These are phyloP conservation scores for Drosophila sproati DNA, from an alignment of 1,140 invertebrate genomes.

Conservation along the genomic window DNA sequence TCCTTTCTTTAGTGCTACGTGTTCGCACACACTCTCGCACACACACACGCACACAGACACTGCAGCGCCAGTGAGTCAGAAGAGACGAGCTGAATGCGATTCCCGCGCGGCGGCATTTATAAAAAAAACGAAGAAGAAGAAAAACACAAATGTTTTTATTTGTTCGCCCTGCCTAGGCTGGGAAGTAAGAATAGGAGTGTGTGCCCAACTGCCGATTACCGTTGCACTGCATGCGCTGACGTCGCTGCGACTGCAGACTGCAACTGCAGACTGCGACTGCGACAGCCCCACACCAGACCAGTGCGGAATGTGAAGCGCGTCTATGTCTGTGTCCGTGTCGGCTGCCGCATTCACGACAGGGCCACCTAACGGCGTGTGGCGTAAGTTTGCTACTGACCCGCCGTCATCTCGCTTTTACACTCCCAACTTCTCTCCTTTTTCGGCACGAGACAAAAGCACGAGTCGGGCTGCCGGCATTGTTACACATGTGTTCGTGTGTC, in stretches of 20 bases:
- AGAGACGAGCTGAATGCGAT: constrained; percentile 10
- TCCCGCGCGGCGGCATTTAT: constrained; percentile 26
- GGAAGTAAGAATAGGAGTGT: constrained; percentile 10
- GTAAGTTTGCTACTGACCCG: constrained; percentile 76
- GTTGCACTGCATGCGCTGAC: constrained; percentile 38
- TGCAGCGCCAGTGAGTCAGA: neutral
- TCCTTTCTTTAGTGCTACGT: constrained; percentile 36
- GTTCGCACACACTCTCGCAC: constrained; percentile 7
- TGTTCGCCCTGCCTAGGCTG: constrained; percentile 26
- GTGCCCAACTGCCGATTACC: constrained; percentile 24
- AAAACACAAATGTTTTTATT: constrained; percentile 28
- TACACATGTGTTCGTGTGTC: constrained; percentile 28
- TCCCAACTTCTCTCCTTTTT: constrained; percentile 53
- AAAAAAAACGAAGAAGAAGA: constrained; percentile 30
- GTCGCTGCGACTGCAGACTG: constrained; percentile 25
- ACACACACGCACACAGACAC: constrained; percentile 17
- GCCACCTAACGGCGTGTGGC: constrained; percentile 79
- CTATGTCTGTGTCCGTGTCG: constrained; percentile 51
- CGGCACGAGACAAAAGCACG: constrained; percentile 46
- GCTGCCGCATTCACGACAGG: constrained; percentile 67
- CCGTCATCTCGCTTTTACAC: constrained; percentile 55
- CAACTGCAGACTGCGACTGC: constrained; percentile 9
- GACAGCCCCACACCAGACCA: constrained; percentile 36
- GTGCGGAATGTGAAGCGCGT: constrained; percentile 38
- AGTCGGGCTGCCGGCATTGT: constrained; percentile 36